Evolutionary conservation across 2,797 vertebrate species (phyloP), one percentile per base, ranked within the genome.

Genomic region (Siniperca obscura): DNA sequence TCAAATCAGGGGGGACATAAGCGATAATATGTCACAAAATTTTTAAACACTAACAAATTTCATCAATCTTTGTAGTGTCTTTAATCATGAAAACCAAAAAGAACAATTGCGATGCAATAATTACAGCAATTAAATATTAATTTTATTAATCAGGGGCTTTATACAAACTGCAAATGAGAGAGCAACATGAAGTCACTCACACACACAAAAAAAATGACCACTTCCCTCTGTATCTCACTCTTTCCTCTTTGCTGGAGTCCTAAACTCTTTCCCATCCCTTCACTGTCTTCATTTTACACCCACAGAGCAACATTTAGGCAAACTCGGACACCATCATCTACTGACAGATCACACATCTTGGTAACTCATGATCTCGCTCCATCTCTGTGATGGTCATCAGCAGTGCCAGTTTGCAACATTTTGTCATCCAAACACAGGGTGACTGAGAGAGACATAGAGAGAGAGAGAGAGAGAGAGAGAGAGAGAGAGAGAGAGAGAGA

Each of bases 331-430:
- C 62, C 53, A 67, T 55, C 67, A 64, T 69, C 80, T 19, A 8
- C 82, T 83, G 90, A 89, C 83, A 85, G 73, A 75, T 87, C 83
- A 60, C 72, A 67, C 77, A 42, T 82, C 72, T 60, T 10, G 53
- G 10, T 64, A 81, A 62, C 60, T 80, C 67, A 48, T 34, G 46
- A 85, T 78, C 75, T 46, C 55, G 19, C 66, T 89, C 80, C 38
- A 36, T 86, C 81, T 83, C 76, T 79, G 72, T 87, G 84, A 88
- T 16, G 61, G 68, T 88, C 84, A 86, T 71, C 72, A 66, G 6
- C 64, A 25, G 44, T 69, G 87, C 82, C 89, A 85, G 57, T 53
- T 82, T 67, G 48, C 34, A 68, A 65, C 48, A 71, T 74, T 78
- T 82, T 86, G 2, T n/a, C 71, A 71, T 38, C 56, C n/a, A 80